Base-by-base conservation (phyloP, 2,888 invertebrate genomes). In the Baronia brevicornis region DNA sequence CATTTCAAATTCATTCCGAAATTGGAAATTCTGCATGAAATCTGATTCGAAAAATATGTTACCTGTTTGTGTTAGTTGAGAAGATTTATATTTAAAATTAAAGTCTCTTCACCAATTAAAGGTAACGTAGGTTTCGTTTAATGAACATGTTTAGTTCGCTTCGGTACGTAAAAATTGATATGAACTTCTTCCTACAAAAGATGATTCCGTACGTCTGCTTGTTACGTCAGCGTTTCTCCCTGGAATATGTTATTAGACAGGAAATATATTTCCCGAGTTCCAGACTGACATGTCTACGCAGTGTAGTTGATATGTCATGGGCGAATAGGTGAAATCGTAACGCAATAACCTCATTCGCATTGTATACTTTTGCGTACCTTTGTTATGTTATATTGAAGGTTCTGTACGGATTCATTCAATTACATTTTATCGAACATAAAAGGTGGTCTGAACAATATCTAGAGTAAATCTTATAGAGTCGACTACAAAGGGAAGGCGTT, bases 151-250 rank as follows among this genome's bases (percentile, higher is more conserved):
- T 5, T 11, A 11, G 11, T 24, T 6, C 17, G 12, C 14, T 23
- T 24, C 18, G 13, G 18, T 9, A 13, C 5, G 9, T 10, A 17
- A 28, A 23, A 18, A 28, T 1, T 19, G 12, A 17, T 13, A 24
- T 28, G 5, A 19, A 28, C 4, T 52, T 60, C 53, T 54, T n/a
- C n/a, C n/a, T n/a, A n/a, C n/a, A n/a, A 58, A 63, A 60, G 53
- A 61, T 58, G 50, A 55, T 60, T 63, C 46, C 38, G 41, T 52
- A 51, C 44, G 50, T 56, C 51, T 54, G 42, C 44, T 51, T 51
- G 46, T 68, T 60, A 59, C 57, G 55, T 57, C 55, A 54, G 55
- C 59, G 50, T 51, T 58, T 61, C 58, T 52, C 51, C 47, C 41
- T 36, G 48, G 48, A 61, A 40, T 40, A 43, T 39, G 41, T 43